phyloP scores from a whole-genome alignment of 2,113 vertebrate genomes.

The Melanocharis versteri region DNA sequence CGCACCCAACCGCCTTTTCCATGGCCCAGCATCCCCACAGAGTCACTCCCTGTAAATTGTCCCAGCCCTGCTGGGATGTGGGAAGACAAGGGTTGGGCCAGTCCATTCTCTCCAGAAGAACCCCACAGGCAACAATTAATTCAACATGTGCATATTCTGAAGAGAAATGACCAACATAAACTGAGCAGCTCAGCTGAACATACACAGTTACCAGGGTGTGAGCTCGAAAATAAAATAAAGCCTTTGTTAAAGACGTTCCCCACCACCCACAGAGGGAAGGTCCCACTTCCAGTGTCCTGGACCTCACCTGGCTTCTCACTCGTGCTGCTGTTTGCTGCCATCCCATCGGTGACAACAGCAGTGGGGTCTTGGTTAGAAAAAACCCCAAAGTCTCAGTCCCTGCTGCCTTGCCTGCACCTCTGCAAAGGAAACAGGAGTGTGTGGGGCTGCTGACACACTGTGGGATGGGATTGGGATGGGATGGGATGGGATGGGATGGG shows the following conservation, averaged over 20 bases:
- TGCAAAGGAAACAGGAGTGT: neutral
- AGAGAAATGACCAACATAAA: neutral
- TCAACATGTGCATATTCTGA: neutral
- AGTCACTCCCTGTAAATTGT: accelerated
- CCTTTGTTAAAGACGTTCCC: neutral
- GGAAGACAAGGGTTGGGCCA: neutral
- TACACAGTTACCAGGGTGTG: neutral
- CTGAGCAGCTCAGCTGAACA: neutral
- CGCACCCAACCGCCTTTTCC: neutral
- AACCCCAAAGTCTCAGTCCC: neutral
- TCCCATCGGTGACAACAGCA: neutral
- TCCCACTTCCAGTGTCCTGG: neutral
- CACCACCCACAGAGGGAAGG: neutral
- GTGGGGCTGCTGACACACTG: neutral
- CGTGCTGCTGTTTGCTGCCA: neutral
- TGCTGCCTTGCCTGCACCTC: neutral
- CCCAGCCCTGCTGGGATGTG: neutral
- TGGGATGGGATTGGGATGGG: neutral
- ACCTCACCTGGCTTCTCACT: neutral
- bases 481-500: neutral
- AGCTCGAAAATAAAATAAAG: neutral
- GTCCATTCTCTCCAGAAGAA: neutral
- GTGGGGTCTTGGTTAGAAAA: neutral
- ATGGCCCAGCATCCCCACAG: neutral
- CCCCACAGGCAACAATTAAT: neutral